Evolutionary conservation across 64 coral and sea anemone genomes (phyloP).

Genomic region (Exaiptasia diaphana): DNA sequence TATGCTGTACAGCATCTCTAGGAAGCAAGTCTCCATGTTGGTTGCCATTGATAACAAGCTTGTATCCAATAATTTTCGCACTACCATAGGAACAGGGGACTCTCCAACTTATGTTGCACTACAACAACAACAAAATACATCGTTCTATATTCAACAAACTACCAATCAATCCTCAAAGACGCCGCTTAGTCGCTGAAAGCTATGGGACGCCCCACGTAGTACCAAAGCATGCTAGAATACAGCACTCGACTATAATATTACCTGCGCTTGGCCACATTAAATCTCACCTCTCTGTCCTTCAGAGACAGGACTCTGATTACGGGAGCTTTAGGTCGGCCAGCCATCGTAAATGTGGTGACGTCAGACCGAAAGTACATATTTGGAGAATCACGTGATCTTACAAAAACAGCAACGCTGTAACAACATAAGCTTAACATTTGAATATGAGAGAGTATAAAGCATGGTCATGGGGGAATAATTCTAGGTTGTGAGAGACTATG

Average conservation of each 20-base stretch:
- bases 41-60: slow-evolving; percentile 21
- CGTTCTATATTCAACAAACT: too few relatives aligned
- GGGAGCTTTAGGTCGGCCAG: slow-evolving; percentile 71
- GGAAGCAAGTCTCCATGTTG: slow-evolving; percentile 33
- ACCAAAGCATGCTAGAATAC: background rate
- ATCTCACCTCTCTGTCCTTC: slow-evolving; percentile 57
- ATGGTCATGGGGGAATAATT: too few relatives aligned
- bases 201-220: background rate
- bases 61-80: slow-evolving; percentile 58
- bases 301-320: slow-evolving; percentile 55
- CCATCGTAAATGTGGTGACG: slow-evolving; percentile 63
- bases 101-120: slow-evolving; percentile 71
- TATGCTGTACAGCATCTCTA: slow-evolving; percentile 23
- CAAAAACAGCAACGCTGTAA: slow-evolving; percentile 40
- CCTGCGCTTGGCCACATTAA: background rate
- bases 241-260: background rate
- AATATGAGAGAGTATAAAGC: too few relatives aligned
- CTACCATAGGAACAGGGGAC: slow-evolving; percentile 59
- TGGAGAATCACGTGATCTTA: background rate
- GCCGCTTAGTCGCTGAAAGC: too few relatives aligned
- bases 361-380: slow-evolving; percentile 13
- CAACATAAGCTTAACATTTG: too few relatives aligned
- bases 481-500: background rate
- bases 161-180: too few relatives aligned
- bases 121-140: background rate